Base-by-base conservation (phyloP, 2,113 vertebrate species). In the Hypanus sabinus region DNA sequence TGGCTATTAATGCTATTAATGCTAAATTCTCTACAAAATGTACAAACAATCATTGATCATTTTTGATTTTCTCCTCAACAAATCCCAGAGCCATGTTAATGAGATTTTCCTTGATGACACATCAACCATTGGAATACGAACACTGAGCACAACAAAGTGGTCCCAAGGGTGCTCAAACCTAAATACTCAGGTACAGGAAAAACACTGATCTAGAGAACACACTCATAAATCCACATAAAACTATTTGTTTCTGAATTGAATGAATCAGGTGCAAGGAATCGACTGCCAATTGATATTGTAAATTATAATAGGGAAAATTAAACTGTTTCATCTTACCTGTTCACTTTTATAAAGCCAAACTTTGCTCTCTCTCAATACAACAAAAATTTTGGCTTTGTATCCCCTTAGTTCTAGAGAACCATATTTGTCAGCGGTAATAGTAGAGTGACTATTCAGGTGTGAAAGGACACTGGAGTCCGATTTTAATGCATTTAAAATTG, bases 341-440 rank as follows among this genome's bases (percentile, higher is more conserved):
- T 99, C 98, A 94, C 97, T 98, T 98, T 99, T 99, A 96, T 98
- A 98, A 95, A 99, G 97, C 97, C 98, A 98, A 96, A 99, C 97
- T 94, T 97, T 98, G 95, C 96, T 98, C 94, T 98, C 98, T 96
- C 96, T 97, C 96, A 99, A 96, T 94, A 97, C 97, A 95, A 98
- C 97, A 96, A 98, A 98, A 95, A 99, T 97, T 97, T 97, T 98
- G 95, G 98, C 96, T 98, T 99, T 99, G 96, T 98, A 98, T 81
- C 98, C 98, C 80, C 97, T 98, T 94, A 99, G 95, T 95, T 99
- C 98, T 95, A 98, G 97, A 95, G 97, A 97, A 6, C 98, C 98
- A 0, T 96, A 97, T 96, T 97, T 99, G 96, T 98, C 98, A 94
- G 97, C 95, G 87, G 95, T 88, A 94, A 94, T 94, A 94, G 94